Evolutionary conservation across 2,797 vertebrate species (phyloP).

Genomic region (Momotus momota): DNA sequence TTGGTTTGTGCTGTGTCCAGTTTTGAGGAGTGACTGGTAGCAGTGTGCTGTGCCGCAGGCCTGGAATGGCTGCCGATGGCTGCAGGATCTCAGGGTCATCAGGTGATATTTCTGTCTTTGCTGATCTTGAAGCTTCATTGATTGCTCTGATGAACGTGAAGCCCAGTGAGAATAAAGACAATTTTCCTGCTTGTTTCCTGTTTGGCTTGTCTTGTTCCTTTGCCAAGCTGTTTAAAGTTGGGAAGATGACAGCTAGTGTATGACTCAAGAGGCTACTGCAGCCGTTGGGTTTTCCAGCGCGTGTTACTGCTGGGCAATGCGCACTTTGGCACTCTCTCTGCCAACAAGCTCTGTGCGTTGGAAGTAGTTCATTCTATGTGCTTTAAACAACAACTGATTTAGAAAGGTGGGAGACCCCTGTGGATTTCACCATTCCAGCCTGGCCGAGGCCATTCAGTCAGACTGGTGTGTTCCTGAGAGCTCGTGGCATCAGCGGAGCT

Average conservation of each 20-base stretch:
- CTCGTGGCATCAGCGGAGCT: not conserved
- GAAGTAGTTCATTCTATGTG: not conserved
- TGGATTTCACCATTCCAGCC: not conserved
- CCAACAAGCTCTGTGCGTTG: not conserved
- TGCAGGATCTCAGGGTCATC: not conserved
- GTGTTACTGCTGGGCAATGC: not conserved
- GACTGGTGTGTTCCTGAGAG: fast-evolving
- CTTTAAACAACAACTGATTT: not conserved
- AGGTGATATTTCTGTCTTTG: not conserved
- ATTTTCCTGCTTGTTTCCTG: not conserved
- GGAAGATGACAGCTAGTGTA: not conserved
- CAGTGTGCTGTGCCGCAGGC: not conserved
- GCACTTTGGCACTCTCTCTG: not conserved
- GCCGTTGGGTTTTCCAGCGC: not conserved
- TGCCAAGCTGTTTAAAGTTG: not conserved
- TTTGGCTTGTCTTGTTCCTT: not conserved
- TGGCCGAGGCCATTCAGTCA: not conserved
- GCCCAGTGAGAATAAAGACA: not conserved
- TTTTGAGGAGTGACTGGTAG: not conserved
- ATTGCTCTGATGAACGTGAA: not conserved
- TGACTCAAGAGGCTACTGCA: not conserved
- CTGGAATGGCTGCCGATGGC: not conserved
- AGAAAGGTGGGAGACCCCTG: not conserved
- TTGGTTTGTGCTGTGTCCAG: not conserved
- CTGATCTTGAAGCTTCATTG: not conserved